These are phyloP conservation scores for Drosophila prostipennis DNA, from an alignment of 2,888 invertebrate genomes.

Conservation along the genomic window DNA sequence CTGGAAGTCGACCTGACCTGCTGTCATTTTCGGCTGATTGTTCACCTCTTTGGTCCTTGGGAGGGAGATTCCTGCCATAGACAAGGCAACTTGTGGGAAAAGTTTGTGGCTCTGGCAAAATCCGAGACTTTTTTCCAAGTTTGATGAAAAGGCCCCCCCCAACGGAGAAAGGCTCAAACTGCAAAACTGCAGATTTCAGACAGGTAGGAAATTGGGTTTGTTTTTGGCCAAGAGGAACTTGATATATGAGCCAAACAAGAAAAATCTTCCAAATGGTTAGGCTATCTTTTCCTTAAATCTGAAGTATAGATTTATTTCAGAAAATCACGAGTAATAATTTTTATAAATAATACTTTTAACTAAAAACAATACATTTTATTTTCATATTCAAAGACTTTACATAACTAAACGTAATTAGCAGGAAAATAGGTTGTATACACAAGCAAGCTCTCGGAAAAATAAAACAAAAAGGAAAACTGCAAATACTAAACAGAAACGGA, in stretches of 20 bases:
- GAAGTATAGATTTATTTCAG: too few species aligned
- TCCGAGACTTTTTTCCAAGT: constrained; percentile 20
- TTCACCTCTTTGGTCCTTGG: constrained; percentile 8
- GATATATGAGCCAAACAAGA: background rate
- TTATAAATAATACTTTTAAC: too few species aligned
- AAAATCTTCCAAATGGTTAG: too few species aligned
- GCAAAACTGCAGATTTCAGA: constrained; percentile 25
- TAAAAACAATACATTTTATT: too few species aligned
- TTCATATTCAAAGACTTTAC: too few species aligned
- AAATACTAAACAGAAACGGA: background rate
- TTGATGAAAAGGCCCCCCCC: constrained; percentile 42
- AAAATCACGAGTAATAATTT: too few species aligned
- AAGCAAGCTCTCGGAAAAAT: too few species aligned
- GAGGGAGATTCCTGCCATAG: background rate
- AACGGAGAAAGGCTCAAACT: constrained; percentile 6
- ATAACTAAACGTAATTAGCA: too few species aligned
- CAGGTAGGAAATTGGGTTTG: constrained; percentile 17
- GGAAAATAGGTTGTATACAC: too few species aligned
- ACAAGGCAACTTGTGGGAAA: constrained; percentile 23
- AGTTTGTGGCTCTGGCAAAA: constrained; percentile 29
- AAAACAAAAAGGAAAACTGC: too few species aligned
- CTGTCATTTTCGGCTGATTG: constrained; percentile 28
- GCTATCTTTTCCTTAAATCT: too few species aligned
- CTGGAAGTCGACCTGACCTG: constrained; percentile 2
- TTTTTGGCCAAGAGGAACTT: background rate